These are phyloP conservation scores for Balanococcus diminutus DNA, from an alignment of 2,888 invertebrate species.

Conservation along the genomic window DNA sequence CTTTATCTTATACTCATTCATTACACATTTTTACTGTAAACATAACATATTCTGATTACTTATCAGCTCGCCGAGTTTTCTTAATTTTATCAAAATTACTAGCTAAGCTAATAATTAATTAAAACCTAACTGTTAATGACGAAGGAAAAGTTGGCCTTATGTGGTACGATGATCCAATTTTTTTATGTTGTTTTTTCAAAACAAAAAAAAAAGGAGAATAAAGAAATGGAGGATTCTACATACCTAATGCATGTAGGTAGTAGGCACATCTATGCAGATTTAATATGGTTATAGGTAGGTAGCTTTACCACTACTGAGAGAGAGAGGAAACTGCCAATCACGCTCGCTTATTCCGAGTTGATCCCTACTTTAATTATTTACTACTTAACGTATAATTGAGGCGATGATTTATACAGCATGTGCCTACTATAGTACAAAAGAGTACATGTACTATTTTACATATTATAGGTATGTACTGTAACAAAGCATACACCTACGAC, in stretches of 20 bases:
- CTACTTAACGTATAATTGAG: not conserved
- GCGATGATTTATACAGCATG: not conserved
- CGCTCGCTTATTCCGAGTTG: not conserved
- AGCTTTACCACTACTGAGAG: no score
- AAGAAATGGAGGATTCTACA: not conserved
- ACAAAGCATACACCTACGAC: no score
- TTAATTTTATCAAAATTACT: conserved; percentile 11
- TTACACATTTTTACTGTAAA: conserved; percentile 9
- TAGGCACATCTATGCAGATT: no score
- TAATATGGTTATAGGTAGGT: no score
- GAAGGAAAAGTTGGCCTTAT: not conserved
- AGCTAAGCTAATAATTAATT: not conserved
- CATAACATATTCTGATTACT: conserved; percentile 22
- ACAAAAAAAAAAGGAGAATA: not conserved
- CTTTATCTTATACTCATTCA: not conserved
- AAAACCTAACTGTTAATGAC: not conserved
- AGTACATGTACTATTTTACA: no score
- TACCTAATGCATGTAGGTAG: no score
- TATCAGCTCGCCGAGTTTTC: not conserved
- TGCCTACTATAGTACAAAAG: not conserved
- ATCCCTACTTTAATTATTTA: not conserved
- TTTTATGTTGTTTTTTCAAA: not conserved
- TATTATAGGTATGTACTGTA: no score
- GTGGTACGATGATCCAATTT: not conserved
- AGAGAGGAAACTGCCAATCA: not conserved